Base-by-base conservation (phyloP, 2,888 invertebrate species). In the Enchytraeus crypticus region DNA sequence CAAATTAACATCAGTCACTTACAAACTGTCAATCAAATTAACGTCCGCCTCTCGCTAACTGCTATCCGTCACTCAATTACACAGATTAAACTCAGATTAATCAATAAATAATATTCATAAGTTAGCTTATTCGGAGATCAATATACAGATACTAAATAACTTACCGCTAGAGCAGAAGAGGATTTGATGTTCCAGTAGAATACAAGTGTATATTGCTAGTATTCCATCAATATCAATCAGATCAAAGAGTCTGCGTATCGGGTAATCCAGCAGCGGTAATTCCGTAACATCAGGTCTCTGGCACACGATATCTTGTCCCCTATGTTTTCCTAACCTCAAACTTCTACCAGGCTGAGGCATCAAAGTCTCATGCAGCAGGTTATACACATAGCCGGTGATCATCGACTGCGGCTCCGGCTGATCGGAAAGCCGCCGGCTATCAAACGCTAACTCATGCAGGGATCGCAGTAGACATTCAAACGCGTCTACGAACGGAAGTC, bases 121-220 rank as follows among this genome's bases (percentile, higher is more conserved):
- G n/a, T n/a, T n/a, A n/a, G n/a, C n/a, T 43, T 43, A 43, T 14
- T 11, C 43, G 11, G 43, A 43, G 43, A n/a, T 43, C 43, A 43
- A n/a, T 14, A 53, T 21, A 27, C 11, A 27, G 29, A 53, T 11
- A 11, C 11, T 1, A 11, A 30, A 18, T n/a, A 51, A 11, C 53
- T 8, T 80, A 92, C 92, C 90, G 81, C 87, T 87, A 64, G 96
- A 96, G 75, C 90, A 87, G 29, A 99, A 83, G 47, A 99, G 84
- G 64, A 98, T 88, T 83, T 98, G 97, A 80, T 96, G 92, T 82
- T 99, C 98, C 33, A 98, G 82, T 30, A 98, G 82, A 55, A 96
- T 88, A 81, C 96, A 93, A 46, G 93, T 92, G 78, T 95, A 91
- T 53, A 98, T 83, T 75, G 92, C 90, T 65, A 98, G 85, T 57